Base-by-base conservation (phyloP, 2,888 invertebrate species). In the Melikaiella ostensackeni region DNA sequence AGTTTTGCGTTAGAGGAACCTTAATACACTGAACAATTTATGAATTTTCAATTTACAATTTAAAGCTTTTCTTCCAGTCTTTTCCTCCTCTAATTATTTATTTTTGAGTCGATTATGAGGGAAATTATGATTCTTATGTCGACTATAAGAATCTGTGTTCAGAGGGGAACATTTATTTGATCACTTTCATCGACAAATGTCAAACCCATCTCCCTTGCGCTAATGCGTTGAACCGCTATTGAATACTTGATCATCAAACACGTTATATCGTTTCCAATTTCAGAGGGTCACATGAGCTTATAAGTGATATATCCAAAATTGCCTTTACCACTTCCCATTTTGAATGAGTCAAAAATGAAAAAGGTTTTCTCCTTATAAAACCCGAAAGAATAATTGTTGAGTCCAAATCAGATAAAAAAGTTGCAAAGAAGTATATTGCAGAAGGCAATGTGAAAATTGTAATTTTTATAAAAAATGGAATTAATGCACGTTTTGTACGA, bases 381-480 rank as follows among this genome's bases (percentile, higher is more conserved):
- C 13, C 0, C 38, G 11, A 11, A 35, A 35, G 35, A 9, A 35
- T 35, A 35, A 35, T 35, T 35, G 35, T 46, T 46, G 19, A 46
- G 6, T 46, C 7, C 46, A 46, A 46, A 46, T 19, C n/a, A 7
- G 46, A 46, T 46, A 46, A 19, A 19, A 46, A 16, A 46, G 0
- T 19, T 46, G 19, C 19, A 16, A 19, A 2, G 11, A 11, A 11
- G 11, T 35, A 0, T 16, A n/a, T 46, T 46, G 7, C 2, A 8
- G 7, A 46, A 1, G 2, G 8, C n/a, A n/a, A 8, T n/a, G 19
- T 50, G 1, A 50, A 50, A 2, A n/a, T 6, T 63, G 79, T 63
- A 75, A 79, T 73, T 30, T 78, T 78, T 57, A 57, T 42, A 35
- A 50, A 42, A n/a, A 63, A 8, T 63, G 9, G 24, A 19, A 42